Evolutionary conservation across 2,797 vertebrate genomes (phyloP), one percentile per base, ranked within the genome.

Genomic region (Labeo calbasu): DNA sequence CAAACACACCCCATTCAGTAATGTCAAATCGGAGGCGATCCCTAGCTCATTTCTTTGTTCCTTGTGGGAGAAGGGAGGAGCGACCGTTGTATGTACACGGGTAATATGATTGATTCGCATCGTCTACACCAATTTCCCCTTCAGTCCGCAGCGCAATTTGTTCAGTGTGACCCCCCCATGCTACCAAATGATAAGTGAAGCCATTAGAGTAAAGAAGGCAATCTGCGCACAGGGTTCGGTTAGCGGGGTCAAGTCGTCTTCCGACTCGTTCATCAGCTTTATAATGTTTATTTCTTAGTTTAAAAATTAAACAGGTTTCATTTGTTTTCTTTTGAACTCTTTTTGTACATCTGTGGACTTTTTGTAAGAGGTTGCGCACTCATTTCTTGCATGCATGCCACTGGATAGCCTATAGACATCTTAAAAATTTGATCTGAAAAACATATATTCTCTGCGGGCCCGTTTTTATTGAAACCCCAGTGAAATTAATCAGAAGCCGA

Each of bases 81-180:
- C 80, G 57, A 82, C 77, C 70, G 77, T 75, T 76, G 77, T 57
- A 84, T 83, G 71, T 86, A 87, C 79, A 85, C 46, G 70, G 86
- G 84, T 88, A 87, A 87, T 86, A 88, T 89, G 89, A 89, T 89
- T 87, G 87, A 89, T 89, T 85, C 46, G 23, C 68, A 87, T 88
- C 84, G 80, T 84, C 84, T 80, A 43, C 83, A 77, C 81, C 84
- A 84, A 82, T 86, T 86, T 85, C 86, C 87, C 87, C 80, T 88
- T 84, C 82, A 83, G 84, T 87, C 86, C 84, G 53, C 40, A 55
- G 61, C 53, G 40, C 85, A 82, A 84, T 85, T 82, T 46, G 75
- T 85, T 84, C 87, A 57, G 77, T 77, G 19, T 83, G 53, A 73
- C 77, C 78, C 66, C 48, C 59, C 71, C 65, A 50, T 51, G 43